Percentiles rank a stretch among this genome's conserved stretches.
Evolutionary conservation across 1,140 invertebrate genomes (phyloP).

Genomic region (Nephotettix cincticeps): DNA sequence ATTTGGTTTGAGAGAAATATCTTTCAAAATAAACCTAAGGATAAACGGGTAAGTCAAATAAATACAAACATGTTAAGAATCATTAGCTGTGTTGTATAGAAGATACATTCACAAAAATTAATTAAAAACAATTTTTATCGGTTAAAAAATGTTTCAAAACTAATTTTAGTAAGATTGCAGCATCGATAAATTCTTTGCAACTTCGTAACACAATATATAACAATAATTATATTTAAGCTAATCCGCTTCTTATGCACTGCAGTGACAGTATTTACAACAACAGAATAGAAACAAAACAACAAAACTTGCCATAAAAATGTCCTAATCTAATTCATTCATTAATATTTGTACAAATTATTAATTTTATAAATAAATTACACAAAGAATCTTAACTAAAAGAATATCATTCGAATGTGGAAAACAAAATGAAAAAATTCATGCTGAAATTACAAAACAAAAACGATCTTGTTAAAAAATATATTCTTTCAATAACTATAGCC

Average conservation of each 20-base stretch:
- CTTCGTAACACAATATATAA: constrained; percentile 22
- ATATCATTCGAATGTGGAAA: background rate
- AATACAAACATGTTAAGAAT: constrained; percentile 7
- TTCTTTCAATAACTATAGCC: background rate
- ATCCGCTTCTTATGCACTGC: background rate
- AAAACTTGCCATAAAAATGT: background rate
- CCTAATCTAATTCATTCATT: background rate
- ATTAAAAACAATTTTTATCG: constrained; percentile 18
- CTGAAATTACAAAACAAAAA: constrained; percentile 12
- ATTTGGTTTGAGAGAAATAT: no score
- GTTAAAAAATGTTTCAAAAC: constrained; percentile 8
- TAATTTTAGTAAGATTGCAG: constrained; percentile 17
- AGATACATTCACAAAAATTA: constrained; percentile 21
- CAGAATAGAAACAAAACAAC: constrained; percentile 14
- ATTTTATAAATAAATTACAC: constrained; percentile 18
- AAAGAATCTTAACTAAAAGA: background rate
- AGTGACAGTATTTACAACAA: constrained; percentile 2
- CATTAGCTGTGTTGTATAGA: constrained; percentile 22
- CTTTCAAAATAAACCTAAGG: no score
- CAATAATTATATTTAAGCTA: constrained; percentile 20
- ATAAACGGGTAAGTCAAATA: no score
- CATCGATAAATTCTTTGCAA: constrained; percentile 19
- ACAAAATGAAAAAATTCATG: constrained; percentile 6
- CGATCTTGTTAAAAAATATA: background rate
- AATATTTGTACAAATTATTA: constrained; percentile 13